A percentile compares a stretch with the other conserved stretches of the same genome.
These are phyloP conservation scores for Halichondria panicea DNA, from an alignment of 37 sponge, comb jelly and placozoan genomes.

Conservation along the genomic window DNA sequence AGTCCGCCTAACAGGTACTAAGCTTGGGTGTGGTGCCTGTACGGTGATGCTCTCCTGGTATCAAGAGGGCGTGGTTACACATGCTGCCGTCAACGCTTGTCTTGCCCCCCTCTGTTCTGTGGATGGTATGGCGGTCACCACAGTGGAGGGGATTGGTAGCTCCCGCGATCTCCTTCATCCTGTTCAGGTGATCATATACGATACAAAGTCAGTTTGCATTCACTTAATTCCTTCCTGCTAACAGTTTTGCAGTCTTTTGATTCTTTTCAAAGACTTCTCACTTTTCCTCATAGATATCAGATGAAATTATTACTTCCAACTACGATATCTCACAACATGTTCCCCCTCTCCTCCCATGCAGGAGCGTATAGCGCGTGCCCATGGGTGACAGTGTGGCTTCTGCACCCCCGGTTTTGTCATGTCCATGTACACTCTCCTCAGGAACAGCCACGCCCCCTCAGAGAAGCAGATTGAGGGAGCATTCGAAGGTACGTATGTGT, in stretches of 20 bases:
- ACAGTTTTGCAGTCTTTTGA: too few species aligned
- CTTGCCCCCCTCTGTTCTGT: slow-evolving; percentile 79
- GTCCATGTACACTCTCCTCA: slow-evolving; percentile 92
- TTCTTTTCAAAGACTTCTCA: too few species aligned
- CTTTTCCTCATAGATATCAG: too few species aligned
- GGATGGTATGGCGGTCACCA: slow-evolving; percentile 82
- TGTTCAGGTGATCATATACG: slow-evolving; percentile 81
- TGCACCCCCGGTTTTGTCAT: slow-evolving; percentile 95
- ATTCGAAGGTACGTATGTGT: slow-evolving; percentile 63
- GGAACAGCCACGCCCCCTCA: slow-evolving; percentile 70
- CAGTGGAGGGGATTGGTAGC: slow-evolving; percentile 91
- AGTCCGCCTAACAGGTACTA: slow-evolving; percentile 82
- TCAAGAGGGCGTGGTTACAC: slow-evolving; percentile 25
- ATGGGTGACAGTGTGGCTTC: slow-evolving; percentile 94
- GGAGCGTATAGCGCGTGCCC: slow-evolving; percentile 81
- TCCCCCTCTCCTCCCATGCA: too few species aligned
- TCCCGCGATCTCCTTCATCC: slow-evolving; percentile 63
- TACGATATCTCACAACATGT: too few species aligned
- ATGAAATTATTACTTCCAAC: too few species aligned
- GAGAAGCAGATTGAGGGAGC: slow-evolving; percentile 78
- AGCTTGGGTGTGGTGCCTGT: slow-evolving; percentile 93
- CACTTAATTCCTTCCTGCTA: too few species aligned
- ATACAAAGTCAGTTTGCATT: too few species aligned
- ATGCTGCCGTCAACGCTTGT: slow-evolving; percentile 82
- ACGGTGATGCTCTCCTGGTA: slow-evolving; percentile 89